phyloP scores from a whole-genome alignment of 2,888 invertebrate genomes.

The Nomada fucata region DNA sequence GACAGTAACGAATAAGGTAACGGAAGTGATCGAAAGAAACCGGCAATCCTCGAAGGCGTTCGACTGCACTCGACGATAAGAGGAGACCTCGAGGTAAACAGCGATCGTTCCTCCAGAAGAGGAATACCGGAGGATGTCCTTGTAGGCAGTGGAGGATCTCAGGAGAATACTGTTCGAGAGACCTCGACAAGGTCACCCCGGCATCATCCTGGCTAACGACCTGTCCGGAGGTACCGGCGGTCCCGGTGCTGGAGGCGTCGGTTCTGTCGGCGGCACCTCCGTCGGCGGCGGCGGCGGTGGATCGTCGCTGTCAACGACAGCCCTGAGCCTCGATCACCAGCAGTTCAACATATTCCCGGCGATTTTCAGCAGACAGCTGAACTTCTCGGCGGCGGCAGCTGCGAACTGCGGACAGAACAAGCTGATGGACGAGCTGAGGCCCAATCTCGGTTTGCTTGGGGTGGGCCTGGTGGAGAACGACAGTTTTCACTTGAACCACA shows the following conservation, averaged over 20 bases:
- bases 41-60: no score
- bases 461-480: constrained; percentile 93
- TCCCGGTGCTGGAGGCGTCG: constrained; percentile 87
- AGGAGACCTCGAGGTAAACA: not conserved
- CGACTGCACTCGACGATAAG: no score
- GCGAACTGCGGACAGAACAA: constrained; percentile 89
- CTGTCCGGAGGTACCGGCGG: constrained; percentile 84
- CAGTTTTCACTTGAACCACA: constrained; percentile 86
- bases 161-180: constrained; percentile 44
- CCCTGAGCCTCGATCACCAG: constrained; percentile 88
- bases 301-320: constrained; percentile 85
- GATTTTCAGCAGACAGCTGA: constrained; percentile 94
- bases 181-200: constrained; percentile 79
- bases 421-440: constrained; percentile 94
- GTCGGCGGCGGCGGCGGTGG: constrained; percentile 86
- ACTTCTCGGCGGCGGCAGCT: constrained; percentile 88
- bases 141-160: constrained; percentile 54
- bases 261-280: constrained; percentile 85
- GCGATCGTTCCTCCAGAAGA: constrained; percentile 25
- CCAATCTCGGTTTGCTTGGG: constrained; percentile 92
- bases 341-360: constrained; percentile 97
- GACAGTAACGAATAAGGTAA: not conserved
- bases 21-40: not conserved
- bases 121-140: constrained; percentile 63
- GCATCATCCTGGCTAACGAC: constrained; percentile 84